Conservation (phyloP, 1,140 invertebrate species). For the Aradophagus sp. region DNA sequence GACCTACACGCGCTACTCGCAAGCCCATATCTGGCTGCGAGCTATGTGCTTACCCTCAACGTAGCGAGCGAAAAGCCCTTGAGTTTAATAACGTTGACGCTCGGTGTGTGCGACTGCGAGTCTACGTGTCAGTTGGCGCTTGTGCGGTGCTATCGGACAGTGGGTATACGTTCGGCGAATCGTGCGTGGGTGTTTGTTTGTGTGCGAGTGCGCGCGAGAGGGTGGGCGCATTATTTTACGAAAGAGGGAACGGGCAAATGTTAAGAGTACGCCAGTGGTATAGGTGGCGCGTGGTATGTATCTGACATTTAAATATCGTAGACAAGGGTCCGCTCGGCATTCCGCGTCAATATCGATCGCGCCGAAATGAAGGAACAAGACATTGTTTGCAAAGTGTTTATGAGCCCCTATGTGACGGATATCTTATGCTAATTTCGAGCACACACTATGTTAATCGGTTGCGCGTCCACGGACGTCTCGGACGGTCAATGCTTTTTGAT, state of each 20-base stretch:
- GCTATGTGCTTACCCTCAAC: slow-evolving; percentile 62
- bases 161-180: slow-evolving; percentile 30
- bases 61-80: slow-evolving; percentile 65
- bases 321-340: slow-evolving; percentile 53
- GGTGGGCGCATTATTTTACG: slow-evolving; percentile 29
- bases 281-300: slow-evolving; percentile 67
- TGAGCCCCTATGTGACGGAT: slow-evolving; percentile 45
- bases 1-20: no score
- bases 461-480: slow-evolving; percentile 7
- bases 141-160: no score
- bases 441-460: slow-evolving; percentile 51
- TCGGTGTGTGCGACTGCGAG: slow-evolving; percentile 27
- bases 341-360: slow-evolving; percentile 51
- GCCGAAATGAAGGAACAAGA: slow-evolving; percentile 50
- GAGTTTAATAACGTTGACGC: slow-evolving; percentile 68
- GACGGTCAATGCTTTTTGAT: slow-evolving; percentile 32
- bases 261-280: slow-evolving; percentile 58
- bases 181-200: background rate
- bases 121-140: slow-evolving; percentile 32
- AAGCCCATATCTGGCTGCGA: slow-evolving; percentile 41
- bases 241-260: slow-evolving; percentile 62
- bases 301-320: slow-evolving; percentile 74
- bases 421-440: slow-evolving; percentile 43
- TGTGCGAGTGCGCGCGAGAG: slow-evolving; percentile 1
- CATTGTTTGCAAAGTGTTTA: slow-evolving; percentile 51